Evolutionary conservation across 2,888 invertebrate species (phyloP).

Genomic region (Meghimatium bilineatum): DNA sequence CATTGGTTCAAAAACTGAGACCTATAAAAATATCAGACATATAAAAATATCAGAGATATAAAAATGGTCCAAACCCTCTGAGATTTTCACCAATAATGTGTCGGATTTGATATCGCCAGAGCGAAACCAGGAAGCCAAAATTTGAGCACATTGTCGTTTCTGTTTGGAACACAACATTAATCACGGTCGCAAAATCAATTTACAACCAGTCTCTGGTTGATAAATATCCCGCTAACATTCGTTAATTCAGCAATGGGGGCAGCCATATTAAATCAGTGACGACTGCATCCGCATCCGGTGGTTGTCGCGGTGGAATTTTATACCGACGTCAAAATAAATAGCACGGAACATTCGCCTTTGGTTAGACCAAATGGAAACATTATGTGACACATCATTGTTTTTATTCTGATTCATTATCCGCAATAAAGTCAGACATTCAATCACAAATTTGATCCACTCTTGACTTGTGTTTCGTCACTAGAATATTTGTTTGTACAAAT

Average conservation of each 20-base stretch:
- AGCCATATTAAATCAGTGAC: constrained; percentile 16
- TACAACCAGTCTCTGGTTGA: background rate
- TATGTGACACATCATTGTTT: background rate
- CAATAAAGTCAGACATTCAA: too few relatives aligned
- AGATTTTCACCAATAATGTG: background rate
- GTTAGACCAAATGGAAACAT: background rate
- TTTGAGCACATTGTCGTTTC: constrained; percentile 5
- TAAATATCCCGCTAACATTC: background rate
- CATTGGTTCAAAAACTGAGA: too few relatives aligned
- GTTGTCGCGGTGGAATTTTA: background rate
- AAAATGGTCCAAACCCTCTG: background rate
- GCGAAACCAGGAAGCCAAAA: background rate
- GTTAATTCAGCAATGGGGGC: background rate
- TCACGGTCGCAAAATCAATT: background rate
- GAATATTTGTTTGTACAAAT: too few relatives aligned
- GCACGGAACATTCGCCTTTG: background rate
- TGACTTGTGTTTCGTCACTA: too few relatives aligned
- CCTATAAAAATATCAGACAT: too few relatives aligned
- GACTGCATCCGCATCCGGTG: background rate
- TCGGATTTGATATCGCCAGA: background rate
- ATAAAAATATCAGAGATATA: too few relatives aligned
- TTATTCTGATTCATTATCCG: background rate
- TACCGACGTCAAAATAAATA: background rate
- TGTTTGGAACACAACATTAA: constrained; percentile 6
- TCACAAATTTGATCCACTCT: too few relatives aligned